Base-by-base conservation (phyloP, 1,140 invertebrate species). In the Meloidogyne chitwoodi region DNA sequence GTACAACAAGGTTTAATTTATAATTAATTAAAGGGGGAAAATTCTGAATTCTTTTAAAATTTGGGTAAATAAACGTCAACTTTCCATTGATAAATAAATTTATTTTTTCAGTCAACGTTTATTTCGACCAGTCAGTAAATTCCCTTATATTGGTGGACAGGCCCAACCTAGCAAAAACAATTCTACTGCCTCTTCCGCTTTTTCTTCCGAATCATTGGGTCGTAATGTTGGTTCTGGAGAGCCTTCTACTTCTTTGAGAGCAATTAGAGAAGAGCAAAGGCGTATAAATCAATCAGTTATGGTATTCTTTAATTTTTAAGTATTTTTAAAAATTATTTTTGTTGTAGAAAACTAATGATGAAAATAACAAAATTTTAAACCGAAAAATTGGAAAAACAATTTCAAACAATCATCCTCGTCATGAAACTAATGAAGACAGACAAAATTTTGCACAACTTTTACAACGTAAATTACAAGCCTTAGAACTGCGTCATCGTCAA, bases 161-260 rank as follows among this genome's bases (percentile, higher is more conserved):
- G 80, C 79, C 14, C 77, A 61, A 22, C 44, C 79, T 12, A 77
- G 72, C 26, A 80, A 80, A 62, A 80, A 80, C 65, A 80, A 82
- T 44, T 80, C 79, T n/a, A 75, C 79, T 10, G 79, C 83, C 24
- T 80, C 79, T 31, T 80, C 79, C 10, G 68, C 81, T 12, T 81
- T 80, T 38, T 80, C 79, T 22, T 83, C 68, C 19, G 79, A 80
- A 22, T 77, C 79, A 22, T 16, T 14, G 3, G 27, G 68, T 10
- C 38, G 38, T 14, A 22, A 8, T n/a, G 68, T 70, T 11, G 26
- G 24, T 31, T 61, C 38, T 22, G 65, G 38, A 8, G 71, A 34
- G 5, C 24, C 38, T 8, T 63, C 27, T n/a, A 61, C 61, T 26
- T 73, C 71, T 19, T 26, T 73, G 24, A 29, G 56, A 4, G 22